Percentiles rank a stretch among this genome's conserved stretches.
These are phyloP conservation scores for Muntiacus reevesi DNA, from an alignment of 2,113 vertebrate genomes.

Conservation along the genomic window DNA sequence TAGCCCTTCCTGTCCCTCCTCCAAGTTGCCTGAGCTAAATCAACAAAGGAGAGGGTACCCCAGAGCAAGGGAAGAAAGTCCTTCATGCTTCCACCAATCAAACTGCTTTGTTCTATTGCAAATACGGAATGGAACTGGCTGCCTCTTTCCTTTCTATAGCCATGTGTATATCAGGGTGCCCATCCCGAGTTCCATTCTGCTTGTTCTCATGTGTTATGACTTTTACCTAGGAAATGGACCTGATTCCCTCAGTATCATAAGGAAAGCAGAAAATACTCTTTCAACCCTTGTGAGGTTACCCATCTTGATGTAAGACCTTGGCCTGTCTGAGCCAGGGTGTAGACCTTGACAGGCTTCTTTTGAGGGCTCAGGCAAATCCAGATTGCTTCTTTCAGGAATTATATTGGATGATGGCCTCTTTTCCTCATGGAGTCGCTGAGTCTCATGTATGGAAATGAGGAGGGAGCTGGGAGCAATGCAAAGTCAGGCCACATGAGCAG, in stretches of 20 bases:
- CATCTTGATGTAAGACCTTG: neutral
- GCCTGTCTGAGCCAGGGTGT: neutral
- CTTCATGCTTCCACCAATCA: conserved; percentile 17
- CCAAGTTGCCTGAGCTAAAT: conserved; percentile 67
- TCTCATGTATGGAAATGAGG: neutral
- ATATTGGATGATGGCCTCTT: neutral
- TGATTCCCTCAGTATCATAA: neutral
- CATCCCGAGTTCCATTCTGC: neutral
- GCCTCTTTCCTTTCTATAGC: neutral
- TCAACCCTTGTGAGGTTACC: neutral
- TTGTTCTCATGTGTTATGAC: neutral
- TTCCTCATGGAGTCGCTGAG: neutral
- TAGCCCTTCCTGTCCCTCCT: conserved; percentile 66
- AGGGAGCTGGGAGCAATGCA: neutral
- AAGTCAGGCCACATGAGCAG: neutral
- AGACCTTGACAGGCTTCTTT: conserved; percentile 1
- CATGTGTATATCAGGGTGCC: neutral
- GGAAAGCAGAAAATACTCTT: neutral
- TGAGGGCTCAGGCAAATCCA: neutral
- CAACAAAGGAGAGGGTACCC: conserved; percentile 66
- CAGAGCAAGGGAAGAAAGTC: conserved; percentile 42
- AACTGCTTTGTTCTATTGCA: conserved; percentile 21
- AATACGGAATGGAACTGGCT: neutral
- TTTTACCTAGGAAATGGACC: neutral
- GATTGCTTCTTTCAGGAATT: neutral